Conservation (phyloP, 1,140 invertebrate genomes). For the Calliopsis andreniformis region DNA sequence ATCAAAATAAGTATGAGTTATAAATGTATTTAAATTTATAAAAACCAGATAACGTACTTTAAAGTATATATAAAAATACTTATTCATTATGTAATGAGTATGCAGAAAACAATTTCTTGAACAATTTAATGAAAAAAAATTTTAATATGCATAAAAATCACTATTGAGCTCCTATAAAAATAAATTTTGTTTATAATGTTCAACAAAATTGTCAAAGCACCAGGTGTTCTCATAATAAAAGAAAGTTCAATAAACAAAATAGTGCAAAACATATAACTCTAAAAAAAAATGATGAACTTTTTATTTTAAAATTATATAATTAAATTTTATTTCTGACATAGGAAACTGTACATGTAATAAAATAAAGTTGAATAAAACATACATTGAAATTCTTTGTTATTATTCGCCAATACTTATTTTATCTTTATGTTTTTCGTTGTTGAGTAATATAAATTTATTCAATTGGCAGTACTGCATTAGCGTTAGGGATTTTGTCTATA, state of each 20-base stretch:
- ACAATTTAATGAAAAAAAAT: neutral
- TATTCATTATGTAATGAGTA: neutral
- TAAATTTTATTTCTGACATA: neutral
- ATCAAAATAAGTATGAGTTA: neutral
- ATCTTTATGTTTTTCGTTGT: neutral
- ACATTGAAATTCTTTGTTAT: neutral
- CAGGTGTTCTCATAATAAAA: neutral
- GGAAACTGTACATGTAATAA: neutral
- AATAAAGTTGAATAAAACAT: neutral
- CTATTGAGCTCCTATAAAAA: too few relatives aligned
- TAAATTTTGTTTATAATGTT: too few relatives aligned
- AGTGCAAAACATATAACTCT: too few relatives aligned
- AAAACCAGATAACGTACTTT: neutral
- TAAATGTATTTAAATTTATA: neutral
- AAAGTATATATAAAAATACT: neutral
- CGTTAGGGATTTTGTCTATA: conserved; percentile 34
- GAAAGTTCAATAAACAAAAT: neutral
- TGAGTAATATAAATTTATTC: conserved; percentile 11
- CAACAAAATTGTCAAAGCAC: too few relatives aligned
- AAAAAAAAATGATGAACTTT: neutral
- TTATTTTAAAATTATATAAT: neutral
- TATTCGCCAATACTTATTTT: neutral
- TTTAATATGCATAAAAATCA: too few relatives aligned
- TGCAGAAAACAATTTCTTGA: too few relatives aligned
- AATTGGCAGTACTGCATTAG: conserved; percentile 2